Conservation (phyloP, 2,113 vertebrate species). For the Stegastes partitus region DNA sequence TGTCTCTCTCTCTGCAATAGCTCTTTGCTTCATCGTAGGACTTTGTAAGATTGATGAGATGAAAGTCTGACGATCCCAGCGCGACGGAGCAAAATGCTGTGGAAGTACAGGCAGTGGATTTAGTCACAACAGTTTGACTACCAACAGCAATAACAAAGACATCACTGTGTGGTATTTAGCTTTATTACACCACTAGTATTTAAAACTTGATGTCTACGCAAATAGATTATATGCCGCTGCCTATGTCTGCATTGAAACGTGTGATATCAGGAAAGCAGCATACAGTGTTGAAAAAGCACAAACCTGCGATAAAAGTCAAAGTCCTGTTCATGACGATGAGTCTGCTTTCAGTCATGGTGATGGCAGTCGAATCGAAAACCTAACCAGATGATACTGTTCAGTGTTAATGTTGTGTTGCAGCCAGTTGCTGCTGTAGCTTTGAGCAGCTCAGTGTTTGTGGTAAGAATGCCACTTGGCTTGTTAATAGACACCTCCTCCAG, state of each 20-base stretch:
- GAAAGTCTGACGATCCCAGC: conserved; percentile 59
- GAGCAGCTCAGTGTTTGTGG: neutral
- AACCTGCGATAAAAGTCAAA: conserved; percentile 74
- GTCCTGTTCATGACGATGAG: conserved; percentile 22
- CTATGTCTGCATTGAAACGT: neutral
- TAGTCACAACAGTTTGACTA: neutral
- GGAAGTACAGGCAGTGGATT: neutral
- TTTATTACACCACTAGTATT: too few relatives aligned
- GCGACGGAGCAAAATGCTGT: conserved; percentile 58
- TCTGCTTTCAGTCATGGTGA: conserved; percentile 28
- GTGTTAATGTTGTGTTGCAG: neutral
- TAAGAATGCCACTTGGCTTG: conserved; percentile 68
- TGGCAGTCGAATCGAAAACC: neutral
- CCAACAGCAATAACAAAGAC: neutral
- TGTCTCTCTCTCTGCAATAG: conserved; percentile 68
- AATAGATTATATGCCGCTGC: too few relatives aligned
- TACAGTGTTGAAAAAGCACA: conserved; percentile 25
- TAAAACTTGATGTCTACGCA: too few relatives aligned
- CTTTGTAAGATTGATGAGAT: conserved; percentile 36
- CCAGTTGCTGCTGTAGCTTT: neutral
- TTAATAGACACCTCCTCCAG: conserved; percentile 32
- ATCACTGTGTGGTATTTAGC: too few relatives aligned
- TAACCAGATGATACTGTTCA: neutral
- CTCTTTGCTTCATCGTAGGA: conserved; percentile 65
- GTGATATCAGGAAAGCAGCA: neutral